A percentile compares a stretch with the other conserved stretches of the same genome.
Evolutionary conservation across 2,797 vertebrate species (phyloP).

Genomic region (Kryptolebias ocellatus): DNA sequence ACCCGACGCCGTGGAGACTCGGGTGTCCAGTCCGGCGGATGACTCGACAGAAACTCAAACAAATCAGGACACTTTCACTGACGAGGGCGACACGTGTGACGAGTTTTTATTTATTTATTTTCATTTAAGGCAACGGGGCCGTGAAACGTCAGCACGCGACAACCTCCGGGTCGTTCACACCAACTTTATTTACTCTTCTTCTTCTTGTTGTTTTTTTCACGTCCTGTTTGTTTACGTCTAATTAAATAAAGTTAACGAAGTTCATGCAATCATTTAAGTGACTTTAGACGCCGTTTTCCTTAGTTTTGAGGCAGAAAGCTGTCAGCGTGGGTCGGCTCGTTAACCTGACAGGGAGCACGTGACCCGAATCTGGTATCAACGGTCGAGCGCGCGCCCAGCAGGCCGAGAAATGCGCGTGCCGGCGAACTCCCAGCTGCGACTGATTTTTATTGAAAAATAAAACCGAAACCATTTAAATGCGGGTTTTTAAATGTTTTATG

Average conservation of each 20-base stretch:
- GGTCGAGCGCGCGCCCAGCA: conserved; percentile 20
- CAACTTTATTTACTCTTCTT: too few species aligned
- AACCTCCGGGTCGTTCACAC: too few species aligned
- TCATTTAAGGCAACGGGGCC: too few species aligned
- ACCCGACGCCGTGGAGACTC: too few species aligned
- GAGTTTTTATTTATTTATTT: not conserved
- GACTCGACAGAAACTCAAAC: not conserved
- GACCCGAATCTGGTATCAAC: conserved; percentile 43
- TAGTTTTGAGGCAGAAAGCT: not conserved
- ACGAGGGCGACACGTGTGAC: conserved; percentile 32
- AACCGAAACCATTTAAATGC: conserved; percentile 19
- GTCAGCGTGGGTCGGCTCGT: not conserved
- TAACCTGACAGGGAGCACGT: conserved; percentile 16
- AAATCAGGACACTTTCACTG: not conserved
- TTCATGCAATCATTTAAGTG: too few species aligned
- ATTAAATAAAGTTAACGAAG: too few species aligned
- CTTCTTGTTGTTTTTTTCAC: too few species aligned
- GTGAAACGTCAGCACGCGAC: too few species aligned
- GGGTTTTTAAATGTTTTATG: too few species aligned
- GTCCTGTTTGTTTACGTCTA: too few species aligned
- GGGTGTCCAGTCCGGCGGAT: not conserved
- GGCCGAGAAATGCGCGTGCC: not conserved
- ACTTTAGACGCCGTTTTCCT: not conserved
- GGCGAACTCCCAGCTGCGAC: conserved; percentile 61
- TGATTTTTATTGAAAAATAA: conserved; percentile 23